A percentile compares a stretch with the other conserved stretches of the same genome.
Evolutionary conservation across 2,113 vertebrate genomes (phyloP).

Genomic region (Pyrgilauda ruficollis): DNA sequence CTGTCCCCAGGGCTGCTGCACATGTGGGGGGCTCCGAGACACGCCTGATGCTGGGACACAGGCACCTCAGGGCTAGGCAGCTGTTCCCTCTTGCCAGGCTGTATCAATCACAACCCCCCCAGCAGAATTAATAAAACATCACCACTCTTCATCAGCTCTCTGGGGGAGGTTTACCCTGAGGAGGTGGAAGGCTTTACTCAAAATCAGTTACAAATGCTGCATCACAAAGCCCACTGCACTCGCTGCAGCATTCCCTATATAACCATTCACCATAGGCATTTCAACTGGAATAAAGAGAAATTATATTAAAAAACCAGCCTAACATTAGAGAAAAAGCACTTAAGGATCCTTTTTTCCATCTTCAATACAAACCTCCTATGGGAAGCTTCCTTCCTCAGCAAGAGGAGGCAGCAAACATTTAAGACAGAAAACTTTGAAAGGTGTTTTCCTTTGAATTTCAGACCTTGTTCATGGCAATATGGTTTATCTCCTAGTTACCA

Average conservation of each 20-base stretch:
- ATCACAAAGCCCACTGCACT: not conserved
- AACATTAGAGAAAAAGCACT: not conserved
- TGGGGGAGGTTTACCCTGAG: not conserved
- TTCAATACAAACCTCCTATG: not conserved
- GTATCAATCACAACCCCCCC: not conserved
- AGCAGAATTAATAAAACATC: not conserved
- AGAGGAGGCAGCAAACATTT: not conserved
- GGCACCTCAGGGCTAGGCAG: not conserved
- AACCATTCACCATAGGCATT: not conserved
- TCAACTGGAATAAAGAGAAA: not conserved
- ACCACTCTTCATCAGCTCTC: rapidly evolving
- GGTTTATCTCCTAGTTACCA: not conserved
- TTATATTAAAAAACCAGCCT: not conserved
- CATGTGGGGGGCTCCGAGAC: rapidly evolving
- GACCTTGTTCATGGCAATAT: not conserved
- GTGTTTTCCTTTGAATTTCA: not conserved
- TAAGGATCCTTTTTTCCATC: not conserved
- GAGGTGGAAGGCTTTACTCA: not conserved
- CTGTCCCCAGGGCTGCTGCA: not conserved
- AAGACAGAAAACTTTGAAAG: not conserved
- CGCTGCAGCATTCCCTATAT: rapidly evolving
- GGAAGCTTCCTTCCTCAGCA: not conserved
- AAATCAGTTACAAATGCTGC: not conserved
- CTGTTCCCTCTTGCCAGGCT: not conserved
- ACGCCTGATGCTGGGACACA: rapidly evolving